Percentiles rank a stretch among this genome's conserved stretches.
phyloP scores from a whole-genome alignment of 2,797 vertebrate species.

The Pempheris klunzingeri region DNA sequence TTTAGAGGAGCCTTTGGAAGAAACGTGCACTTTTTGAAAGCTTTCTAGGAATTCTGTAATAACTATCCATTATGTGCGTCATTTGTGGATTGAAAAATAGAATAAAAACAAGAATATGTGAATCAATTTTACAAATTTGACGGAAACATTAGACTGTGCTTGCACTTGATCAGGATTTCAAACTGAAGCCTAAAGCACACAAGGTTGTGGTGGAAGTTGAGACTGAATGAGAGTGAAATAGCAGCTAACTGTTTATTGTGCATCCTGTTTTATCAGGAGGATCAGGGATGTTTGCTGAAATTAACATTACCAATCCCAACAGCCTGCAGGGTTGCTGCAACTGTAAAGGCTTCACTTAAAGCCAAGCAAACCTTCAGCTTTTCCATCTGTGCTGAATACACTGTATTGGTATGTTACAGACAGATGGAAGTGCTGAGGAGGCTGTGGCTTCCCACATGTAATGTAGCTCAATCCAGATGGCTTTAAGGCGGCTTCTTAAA shows the following conservation, averaged over 20 bases:
- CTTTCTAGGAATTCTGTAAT: not conserved
- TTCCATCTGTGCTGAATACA: slow-evolving; percentile 43
- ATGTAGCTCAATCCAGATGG: slow-evolving; percentile 51
- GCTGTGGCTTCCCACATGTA: slow-evolving; percentile 60
- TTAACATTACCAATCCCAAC: slow-evolving; percentile 26
- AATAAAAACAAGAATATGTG: not conserved
- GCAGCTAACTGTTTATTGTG: slow-evolving; percentile 25
- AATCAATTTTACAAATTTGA: not conserved
- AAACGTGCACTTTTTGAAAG: not conserved
- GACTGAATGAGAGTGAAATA: not conserved
- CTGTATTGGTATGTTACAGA: slow-evolving; percentile 26
- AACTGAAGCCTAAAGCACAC: not conserved
- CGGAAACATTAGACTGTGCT: not conserved
- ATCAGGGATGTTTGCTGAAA: slow-evolving; percentile 64
- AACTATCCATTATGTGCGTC: too few relatives aligned
- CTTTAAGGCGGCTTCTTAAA: slow-evolving; percentile 35
- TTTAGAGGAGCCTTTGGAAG: not conserved
- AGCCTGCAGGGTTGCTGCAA: slow-evolving; percentile 39
- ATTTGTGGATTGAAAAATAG: not conserved
- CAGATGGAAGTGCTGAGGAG: slow-evolving; percentile 60
- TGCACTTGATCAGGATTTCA: not conserved
- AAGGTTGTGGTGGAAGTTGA: slow-evolving; percentile 2
- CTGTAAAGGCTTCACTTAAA: slow-evolving; percentile 37
- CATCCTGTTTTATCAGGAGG: slow-evolving; percentile 55
- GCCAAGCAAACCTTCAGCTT: slow-evolving; percentile 28